Base-by-base conservation (phyloP, 2,113 vertebrate genomes). In the Semicossyphus pulcher region DNA sequence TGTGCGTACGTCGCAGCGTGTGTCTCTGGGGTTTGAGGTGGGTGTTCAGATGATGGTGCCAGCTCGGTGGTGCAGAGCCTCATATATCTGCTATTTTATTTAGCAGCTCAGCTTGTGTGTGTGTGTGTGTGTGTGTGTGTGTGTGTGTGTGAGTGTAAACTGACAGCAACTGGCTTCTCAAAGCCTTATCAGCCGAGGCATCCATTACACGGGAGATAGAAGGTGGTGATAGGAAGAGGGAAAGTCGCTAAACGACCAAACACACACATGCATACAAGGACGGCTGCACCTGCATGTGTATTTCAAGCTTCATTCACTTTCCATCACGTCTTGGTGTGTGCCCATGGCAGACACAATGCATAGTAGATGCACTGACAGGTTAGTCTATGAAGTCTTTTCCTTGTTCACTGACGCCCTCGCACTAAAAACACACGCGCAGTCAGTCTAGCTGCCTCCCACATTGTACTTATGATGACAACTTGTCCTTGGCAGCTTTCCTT, bases 401-500 rank as follows among this genome's bases (percentile, higher is more conserved):
- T 37, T 56, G 26, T 36, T 32, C 25, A 15, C 25, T 9, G 41
- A 58, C 53, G 29, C 60, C n/a, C 54, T 62, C 62, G 57, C 66
- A 29, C n/a, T 11, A 42, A 59, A 59, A 63, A 54, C 60, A 62
- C 60, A 68, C 15, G 31, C 65, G 59, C 71, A 58, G 60, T 74
- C 60, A 25, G 64, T 80, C 82, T 76, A 26, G 48, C 71, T 71
- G 49, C 66, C 83, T 85, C 83, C 83, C 48, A 77, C 85, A 31
- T 57, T 20, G 59, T 60, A 0, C 56, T 23, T 41, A 80, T 66
- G 72, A 70, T 83, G 77, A 83, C 60, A 45, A 71, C 66, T 64
- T 67, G 68, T 81, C 49, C 78, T 64, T 72, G 65, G 49, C 65
- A 70, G n/a, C 71, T 39, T n/a, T n/a, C n/a, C n/a, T n/a, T n/a